phyloP scores from a whole-genome alignment of 2,113 vertebrate species.

The Prionailurus bengalensis region DNA sequence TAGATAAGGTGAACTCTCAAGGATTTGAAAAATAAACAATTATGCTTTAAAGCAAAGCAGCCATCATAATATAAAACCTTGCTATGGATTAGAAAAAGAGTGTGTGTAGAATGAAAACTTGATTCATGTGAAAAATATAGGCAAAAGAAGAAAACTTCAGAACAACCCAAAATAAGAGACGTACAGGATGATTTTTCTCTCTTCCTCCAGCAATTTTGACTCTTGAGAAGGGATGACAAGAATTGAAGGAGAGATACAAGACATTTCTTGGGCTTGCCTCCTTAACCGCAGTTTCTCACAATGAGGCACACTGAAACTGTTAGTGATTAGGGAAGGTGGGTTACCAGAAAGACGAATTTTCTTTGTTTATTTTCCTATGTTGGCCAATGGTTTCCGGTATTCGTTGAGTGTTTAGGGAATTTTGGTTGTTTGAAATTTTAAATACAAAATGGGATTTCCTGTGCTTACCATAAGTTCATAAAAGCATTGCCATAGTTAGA shows the following conservation, averaged over 20 bases:
- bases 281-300: background rate
- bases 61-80: background rate
- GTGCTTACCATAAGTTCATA: background rate
- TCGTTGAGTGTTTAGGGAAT: background rate
- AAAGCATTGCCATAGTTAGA: background rate
- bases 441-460: background rate
- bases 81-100: background rate
- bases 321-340: background rate
- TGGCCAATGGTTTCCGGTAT: background rate
- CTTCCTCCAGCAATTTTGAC: background rate
- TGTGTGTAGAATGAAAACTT: background rate
- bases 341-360: background rate
- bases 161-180: background rate
- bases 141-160: background rate
- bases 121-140: background rate
- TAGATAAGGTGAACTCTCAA: background rate
- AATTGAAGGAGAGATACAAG: background rate
- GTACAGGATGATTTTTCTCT: background rate
- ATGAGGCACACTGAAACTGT: background rate
- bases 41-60: background rate
- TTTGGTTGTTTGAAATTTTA: background rate
- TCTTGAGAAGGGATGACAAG: background rate
- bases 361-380: constrained; percentile 1
- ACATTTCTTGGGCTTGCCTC: background rate
- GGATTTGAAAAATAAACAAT: background rate